phyloP scores from a whole-genome alignment of 2,113 vertebrate species.

The Microtus richardsoni region DNA sequence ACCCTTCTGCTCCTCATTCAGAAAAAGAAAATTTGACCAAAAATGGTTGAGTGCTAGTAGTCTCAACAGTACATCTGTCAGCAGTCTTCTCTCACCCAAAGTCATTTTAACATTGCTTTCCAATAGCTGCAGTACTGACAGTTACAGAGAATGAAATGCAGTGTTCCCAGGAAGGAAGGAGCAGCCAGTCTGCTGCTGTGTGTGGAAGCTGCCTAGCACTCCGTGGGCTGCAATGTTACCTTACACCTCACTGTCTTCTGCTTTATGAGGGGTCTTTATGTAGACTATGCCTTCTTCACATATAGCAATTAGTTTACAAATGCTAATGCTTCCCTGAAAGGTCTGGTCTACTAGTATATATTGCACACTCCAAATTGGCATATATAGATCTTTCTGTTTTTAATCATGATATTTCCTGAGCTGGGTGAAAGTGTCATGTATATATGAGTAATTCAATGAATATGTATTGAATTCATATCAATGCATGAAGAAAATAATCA shows the following conservation, averaged over 20 bases:
- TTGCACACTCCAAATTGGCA: background rate
- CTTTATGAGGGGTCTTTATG: background rate
- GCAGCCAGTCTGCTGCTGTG: background rate
- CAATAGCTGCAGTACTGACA: background rate
- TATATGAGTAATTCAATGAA: background rate
- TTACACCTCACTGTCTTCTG: background rate
- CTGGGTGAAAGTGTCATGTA: background rate
- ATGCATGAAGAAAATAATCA: background rate
- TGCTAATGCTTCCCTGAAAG: background rate
- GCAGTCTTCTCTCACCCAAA: background rate
- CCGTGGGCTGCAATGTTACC: background rate
- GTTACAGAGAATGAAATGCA: background rate
- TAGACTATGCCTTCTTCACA: background rate
- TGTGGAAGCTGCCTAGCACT: background rate
- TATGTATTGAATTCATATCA: background rate
- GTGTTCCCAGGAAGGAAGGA: background rate
- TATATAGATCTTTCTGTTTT: background rate
- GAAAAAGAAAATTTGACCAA: background rate
- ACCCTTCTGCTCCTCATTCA: background rate
- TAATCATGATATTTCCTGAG: background rate
- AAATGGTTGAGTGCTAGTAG: background rate
- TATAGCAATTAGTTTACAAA: background rate
- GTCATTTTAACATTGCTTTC: background rate
- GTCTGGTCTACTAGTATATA: background rate
- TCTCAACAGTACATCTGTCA: background rate